Evolutionary conservation across 2,888 invertebrate species (phyloP), one percentile per base, ranked within the genome.

Genomic region (Lacanobia oleracea): DNA sequence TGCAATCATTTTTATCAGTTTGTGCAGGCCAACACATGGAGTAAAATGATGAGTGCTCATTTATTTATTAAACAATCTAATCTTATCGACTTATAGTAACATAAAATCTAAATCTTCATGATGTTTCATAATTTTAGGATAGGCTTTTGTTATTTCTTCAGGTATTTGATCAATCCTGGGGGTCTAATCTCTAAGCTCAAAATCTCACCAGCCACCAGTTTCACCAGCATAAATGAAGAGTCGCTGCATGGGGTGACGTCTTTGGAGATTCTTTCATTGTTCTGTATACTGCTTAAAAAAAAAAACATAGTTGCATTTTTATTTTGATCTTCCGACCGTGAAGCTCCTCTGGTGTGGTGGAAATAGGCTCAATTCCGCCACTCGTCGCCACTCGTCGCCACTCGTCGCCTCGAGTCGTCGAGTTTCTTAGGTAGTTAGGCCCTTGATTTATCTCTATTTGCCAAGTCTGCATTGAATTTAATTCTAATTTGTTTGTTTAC

Each of bases 71-170:
- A n/a, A 79, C 64, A 82, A 82, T 79, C 84, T 87, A 79, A 80
- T 72, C 75, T 84, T 84, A 81, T 68, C 85, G 84, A 83, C 73
- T 79, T 86, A 87, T 75, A 86, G 86, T 83, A 83, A 87, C 76
- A 86, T 73, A 67, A 81, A 27, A 81, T 72, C 67, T 67, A 57
- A 37, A 79, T 98, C 97, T 86, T 97, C 96, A 4, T 98, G 98
- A 90, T 97, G 98, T 87, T 99, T 98, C 96, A 99, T 97, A 79
- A 99, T 96, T 93, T 98, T 97, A 0, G 99, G 99, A 94, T 98
- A 99, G 27, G 97, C 95, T 69, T 98, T 96, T 6, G 98, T 95
- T 88, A 98, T 98, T 88, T 99, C 98, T 86, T 97, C 96, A 2
- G 98, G 97, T 91, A 98, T 99, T 81, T 98, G 97, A 90, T 98